Evolutionary conservation across 2,888 invertebrate genomes (phyloP), one percentile per base, ranked within the genome.

Genomic region (Xanthostigma xanthostigma): DNA sequence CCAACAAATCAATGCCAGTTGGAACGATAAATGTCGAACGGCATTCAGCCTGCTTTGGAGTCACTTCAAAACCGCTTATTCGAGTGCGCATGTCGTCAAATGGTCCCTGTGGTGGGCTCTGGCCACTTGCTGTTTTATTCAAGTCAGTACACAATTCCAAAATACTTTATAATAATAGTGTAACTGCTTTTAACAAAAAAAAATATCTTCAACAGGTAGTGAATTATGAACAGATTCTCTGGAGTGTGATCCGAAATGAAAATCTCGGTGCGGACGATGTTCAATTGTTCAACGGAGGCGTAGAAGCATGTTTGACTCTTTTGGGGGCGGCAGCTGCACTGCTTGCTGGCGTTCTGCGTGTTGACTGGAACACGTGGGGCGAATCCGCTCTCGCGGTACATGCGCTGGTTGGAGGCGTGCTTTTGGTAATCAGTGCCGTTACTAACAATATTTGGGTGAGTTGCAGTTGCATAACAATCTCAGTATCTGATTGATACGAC

Each of bases 21-120:
- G 36, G 12, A 27, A 27, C 6, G 27, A 27, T 27, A 27, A 27
- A 6, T 27, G 27, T 27, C 36, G 11, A 8, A 17, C 34, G 13
- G 79, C 78, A 1, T 70, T 69, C 46, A 53, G 58, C 5, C 62
- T 76, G 46, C 64, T 82, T 53, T 71, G 74, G 68, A 60, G 64
- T 38, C 80, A 82, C 58, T 74, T 79, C 51, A 57, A 68, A 13
- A 64, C 65, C 35, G 78, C 80, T 6, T 82, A 77, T 57, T 68
- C 73, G 1, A 75, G 78, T 60, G 59, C 58, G 5, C 72, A 75
- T 55, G 75, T 84, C 2, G 53, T 81, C 2, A 78, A 79, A 60
- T 87, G 86, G 86, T 84, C 84, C 3, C 51, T 83, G 11, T 87
- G 84, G 84, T 86, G 84, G 82, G 74, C 84, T 0, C 64, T 84